Conservation (phyloP, 2,888 invertebrate species). For the Epiblema foenella region DNA sequence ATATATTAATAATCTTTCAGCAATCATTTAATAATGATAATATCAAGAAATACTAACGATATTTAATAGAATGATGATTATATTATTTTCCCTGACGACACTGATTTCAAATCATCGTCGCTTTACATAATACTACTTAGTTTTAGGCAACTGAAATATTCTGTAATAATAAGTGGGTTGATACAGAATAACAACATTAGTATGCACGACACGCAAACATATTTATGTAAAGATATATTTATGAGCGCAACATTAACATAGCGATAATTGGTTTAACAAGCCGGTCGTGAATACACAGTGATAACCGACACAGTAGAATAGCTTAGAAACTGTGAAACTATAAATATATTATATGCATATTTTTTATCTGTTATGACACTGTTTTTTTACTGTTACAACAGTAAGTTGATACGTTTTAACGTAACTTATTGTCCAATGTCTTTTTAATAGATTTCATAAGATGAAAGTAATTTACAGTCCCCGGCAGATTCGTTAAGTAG, state of each 20-base stretch:
- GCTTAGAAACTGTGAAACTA: conserved; percentile 1
- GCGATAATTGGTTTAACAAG: conserved; percentile 43
- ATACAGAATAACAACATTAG: conserved; percentile 32
- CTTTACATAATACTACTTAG: not conserved
- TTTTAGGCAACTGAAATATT: conserved; percentile 5
- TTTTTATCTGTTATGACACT: not conserved
- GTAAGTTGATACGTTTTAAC: not conserved
- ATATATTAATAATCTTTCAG: no score
- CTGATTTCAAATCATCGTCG: not conserved
- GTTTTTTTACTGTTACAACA: conserved; percentile 15
- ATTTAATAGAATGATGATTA: no score
- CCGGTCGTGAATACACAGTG: conserved; percentile 29
- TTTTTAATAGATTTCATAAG: not conserved
- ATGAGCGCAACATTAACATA: conserved; percentile 41
- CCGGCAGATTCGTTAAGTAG: not conserved
- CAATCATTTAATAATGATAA: no score
- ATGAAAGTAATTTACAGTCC: not conserved
- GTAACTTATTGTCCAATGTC: no score
- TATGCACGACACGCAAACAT: conserved; percentile 44
- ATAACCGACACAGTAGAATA: conserved; percentile 28
- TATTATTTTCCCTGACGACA: no score
- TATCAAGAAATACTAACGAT: no score
- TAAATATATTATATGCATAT: not conserved
- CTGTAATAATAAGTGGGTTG: conserved; percentile 2
- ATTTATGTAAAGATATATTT: conserved; percentile 40